Base-by-base conservation (phyloP, 2,888 invertebrate species). In the Tetranychus truncatus region DNA sequence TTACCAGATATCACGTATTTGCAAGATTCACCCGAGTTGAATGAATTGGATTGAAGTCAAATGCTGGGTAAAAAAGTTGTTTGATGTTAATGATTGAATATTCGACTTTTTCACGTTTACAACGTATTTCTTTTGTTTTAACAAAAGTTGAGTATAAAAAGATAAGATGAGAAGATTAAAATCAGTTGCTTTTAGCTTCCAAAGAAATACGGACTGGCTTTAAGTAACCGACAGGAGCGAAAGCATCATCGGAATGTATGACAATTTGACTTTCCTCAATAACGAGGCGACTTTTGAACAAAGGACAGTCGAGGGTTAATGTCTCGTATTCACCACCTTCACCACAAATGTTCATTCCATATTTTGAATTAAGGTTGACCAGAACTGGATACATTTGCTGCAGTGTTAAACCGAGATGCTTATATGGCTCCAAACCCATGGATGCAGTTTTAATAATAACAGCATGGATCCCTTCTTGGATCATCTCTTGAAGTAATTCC, bases 301-400 rank as follows among this genome's bases (percentile, higher is more conserved):
- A 86, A 7, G 97, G 96, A 84, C 97, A 97, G 85, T 99, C 95
- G 77, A 96, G 85, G 8, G 95, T 95, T 82, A 99, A 91, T 46
- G 96, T 94, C 85, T 99, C 99, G 82, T 95, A 99, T 84, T 99
- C 99, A 74, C 99, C 99, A 72, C 99, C 99, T 85, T 99, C 99
- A 24, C 99, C 99, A 84, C 95, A 96, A 69, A 95, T 88, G 85
- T 95, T 93, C 78, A 95, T 85, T 74, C 94, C 95, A 84, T 92
- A 99, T 84, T 95, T 92, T 82, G 91, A 89, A 81, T 91, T 89
- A 89, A 96, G 91, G 83, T 89, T 87, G 79, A 89, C 83, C 81
- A 99, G 87, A 83, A 95, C 91, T 18, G 92, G 88, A 81, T 91
- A 90, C 82, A 97, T 88, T 80, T 94, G 89, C 79, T 87, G 86